These are phyloP conservation scores for Aphelocoma californica DNA, from an alignment of 2,797 vertebrate species.

Conservation along the genomic window DNA sequence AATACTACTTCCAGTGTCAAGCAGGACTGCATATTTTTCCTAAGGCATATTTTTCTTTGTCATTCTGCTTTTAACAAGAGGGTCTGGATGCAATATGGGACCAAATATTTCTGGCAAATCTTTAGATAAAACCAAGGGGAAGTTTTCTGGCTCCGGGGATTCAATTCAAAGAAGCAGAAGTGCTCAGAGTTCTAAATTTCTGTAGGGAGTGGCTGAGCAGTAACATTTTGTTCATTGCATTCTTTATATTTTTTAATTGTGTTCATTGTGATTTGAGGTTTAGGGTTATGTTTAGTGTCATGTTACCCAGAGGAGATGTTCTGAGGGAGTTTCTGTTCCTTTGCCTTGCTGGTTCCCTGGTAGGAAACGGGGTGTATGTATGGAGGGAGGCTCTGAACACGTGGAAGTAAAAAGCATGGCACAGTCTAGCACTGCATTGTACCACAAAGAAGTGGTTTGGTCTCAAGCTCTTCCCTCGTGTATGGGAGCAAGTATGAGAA, in stretches of 20 bases:
- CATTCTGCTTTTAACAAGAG: background rate
- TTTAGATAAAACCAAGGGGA: background rate
- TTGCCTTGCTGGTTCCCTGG: background rate
- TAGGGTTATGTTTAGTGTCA: background rate
- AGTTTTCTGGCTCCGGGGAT: background rate
- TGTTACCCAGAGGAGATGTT: background rate
- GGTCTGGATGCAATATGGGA: background rate
- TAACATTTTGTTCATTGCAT: background rate
- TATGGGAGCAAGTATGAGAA: background rate
- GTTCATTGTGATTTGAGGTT: background rate
- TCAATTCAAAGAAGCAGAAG: background rate
- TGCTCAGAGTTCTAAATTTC: background rate
- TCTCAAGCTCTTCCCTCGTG: background rate
- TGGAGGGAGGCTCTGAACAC: background rate
- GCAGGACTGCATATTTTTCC: background rate
- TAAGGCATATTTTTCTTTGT: background rate
- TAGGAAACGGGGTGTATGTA: fast-evolving
- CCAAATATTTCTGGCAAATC: background rate
- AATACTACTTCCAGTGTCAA: background rate
- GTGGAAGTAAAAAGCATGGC: background rate
- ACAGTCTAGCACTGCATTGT: background rate
- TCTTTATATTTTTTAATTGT: background rate
- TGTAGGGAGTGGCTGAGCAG: background rate
- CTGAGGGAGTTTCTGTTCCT: background rate
- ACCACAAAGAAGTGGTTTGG: background rate